Percentiles rank a stretch among this genome's conserved stretches.
Evolutionary conservation across 2,888 invertebrate genomes (phyloP).

Genomic region (Synanthedon myopaeformis): DNA sequence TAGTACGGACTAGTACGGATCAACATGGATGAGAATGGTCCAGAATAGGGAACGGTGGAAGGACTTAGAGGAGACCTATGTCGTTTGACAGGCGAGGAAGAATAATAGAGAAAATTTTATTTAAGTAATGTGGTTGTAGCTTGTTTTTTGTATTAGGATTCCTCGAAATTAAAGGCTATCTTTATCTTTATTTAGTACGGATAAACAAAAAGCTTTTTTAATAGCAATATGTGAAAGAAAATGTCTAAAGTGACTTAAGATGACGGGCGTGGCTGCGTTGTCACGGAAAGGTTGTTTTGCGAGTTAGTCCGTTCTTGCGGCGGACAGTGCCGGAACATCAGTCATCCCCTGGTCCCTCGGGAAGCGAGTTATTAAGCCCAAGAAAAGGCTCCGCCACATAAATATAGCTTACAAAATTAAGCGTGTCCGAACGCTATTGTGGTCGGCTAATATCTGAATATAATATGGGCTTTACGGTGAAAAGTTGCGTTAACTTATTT

Average conservation of each 20-base stretch:
- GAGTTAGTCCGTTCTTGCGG: slow-evolving; percentile 1
- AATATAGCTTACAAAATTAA: slow-evolving; percentile 27
- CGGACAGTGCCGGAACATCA: slow-evolving; percentile 9
- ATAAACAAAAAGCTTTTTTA: no score
- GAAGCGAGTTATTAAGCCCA: slow-evolving; percentile 27
- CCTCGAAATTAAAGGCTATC: no score
- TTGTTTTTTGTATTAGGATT: no score
- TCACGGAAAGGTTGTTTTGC: slow-evolving; percentile 10
- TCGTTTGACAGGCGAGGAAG: no score
- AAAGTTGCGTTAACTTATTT: slow-evolving; percentile 2
- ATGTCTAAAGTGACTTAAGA: not conserved
- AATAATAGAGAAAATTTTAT: no score
- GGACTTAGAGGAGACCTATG: no score
- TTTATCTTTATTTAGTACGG: no score
- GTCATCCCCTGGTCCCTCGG: slow-evolving; percentile 14
- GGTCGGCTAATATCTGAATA: slow-evolving; percentile 1
- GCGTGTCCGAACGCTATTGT: slow-evolving; percentile 12
- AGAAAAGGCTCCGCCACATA: slow-evolving; percentile 20
- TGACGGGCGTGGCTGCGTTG: slow-evolving; percentile 4
- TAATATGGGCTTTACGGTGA: slow-evolving; percentile 6
- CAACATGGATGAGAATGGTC: no score
- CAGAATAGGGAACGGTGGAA: no score
- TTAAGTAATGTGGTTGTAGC: no score
- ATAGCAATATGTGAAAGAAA: no score
- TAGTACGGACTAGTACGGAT: no score